Conservation (phyloP, 1,140 invertebrate genomes). For the Micrasema minimum region DNA sequence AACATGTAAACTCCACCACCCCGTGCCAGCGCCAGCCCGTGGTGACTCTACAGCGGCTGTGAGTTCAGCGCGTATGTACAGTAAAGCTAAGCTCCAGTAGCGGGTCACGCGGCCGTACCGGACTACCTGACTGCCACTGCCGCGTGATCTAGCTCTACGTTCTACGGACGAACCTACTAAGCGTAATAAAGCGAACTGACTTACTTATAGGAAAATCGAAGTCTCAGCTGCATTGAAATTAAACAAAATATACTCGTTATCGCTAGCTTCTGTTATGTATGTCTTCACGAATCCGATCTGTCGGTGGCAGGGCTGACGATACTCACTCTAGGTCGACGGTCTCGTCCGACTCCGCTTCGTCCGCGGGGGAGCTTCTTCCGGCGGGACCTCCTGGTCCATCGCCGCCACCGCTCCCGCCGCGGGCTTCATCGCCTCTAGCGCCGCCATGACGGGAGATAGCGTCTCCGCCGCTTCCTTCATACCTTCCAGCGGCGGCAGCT, state of each 20-base stretch:
- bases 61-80: conserved; percentile 51
- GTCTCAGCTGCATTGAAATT: conserved; percentile 53
- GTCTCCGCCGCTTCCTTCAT: neutral
- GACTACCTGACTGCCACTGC: conserved; percentile 2
- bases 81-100: conserved; percentile 35
- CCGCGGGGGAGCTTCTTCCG: neutral
- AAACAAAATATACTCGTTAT: conserved; percentile 44
- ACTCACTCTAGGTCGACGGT: conserved; percentile 51
- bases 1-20: conserved; percentile 25
- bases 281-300: conserved; percentile 20
- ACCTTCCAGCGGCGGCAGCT: conserved; percentile 11
- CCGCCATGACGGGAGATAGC: neutral
- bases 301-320: conserved; percentile 37
- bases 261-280: conserved; percentile 31
- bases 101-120: conserved; percentile 3
- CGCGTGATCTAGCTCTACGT: conserved; percentile 38
- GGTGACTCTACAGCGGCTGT: conserved; percentile 47
- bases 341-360: conserved; percentile 12
- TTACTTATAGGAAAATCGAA: conserved; percentile 50
- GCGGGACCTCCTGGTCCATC: neutral
- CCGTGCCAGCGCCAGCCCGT: neutral
- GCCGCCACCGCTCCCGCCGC: neutral
- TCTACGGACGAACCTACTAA: conserved; percentile 49
- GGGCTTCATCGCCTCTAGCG: neutral
- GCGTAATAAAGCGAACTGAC: conserved; percentile 46